phyloP scores from a whole-genome alignment of 1,140 invertebrate species.

The Penaeus vannamei region DNA sequence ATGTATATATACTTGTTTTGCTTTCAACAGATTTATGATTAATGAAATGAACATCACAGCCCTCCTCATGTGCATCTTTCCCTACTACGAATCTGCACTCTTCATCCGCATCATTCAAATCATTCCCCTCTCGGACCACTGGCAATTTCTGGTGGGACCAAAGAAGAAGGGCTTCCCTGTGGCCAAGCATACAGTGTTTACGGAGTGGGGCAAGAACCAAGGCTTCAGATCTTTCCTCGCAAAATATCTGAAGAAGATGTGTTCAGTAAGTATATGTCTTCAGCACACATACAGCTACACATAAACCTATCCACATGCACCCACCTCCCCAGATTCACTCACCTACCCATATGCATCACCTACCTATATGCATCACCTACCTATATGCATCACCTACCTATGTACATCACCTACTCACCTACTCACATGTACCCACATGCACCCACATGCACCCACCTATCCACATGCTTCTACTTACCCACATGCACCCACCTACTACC shows the following conservation, averaged over 20 bases:
- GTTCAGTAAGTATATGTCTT: conserved; percentile 74
- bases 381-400: too few relatives aligned
- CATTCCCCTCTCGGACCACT: conserved; percentile 80
- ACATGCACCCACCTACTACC: too few relatives aligned
- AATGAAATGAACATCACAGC: conserved; percentile 89
- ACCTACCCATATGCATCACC: too few relatives aligned
- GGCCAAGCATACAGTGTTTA: conserved; percentile 80
- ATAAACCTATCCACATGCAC: too few relatives aligned
- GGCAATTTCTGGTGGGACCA: conserved; percentile 83
- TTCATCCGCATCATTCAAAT: conserved; percentile 86
- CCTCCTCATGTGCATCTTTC: conserved; percentile 85
- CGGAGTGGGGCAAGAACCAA: conserved; percentile 80
- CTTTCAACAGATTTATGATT: conserved; percentile 81
- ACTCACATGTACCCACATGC: too few relatives aligned
- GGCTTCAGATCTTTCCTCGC: conserved; percentile 84
- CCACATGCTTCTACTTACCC: too few relatives aligned
- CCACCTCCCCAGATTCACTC: too few relatives aligned
- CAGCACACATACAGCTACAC: too few relatives aligned
- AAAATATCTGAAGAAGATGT: conserved; percentile 78
- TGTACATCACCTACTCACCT: too few relatives aligned
- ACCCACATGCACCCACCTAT: too few relatives aligned
- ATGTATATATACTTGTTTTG: not conserved
- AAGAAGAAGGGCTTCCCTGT: conserved; percentile 83
- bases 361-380: too few relatives aligned
- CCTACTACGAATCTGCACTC: conserved; percentile 91